These are phyloP conservation scores for Pollenia labialis DNA, from an alignment of 2,888 invertebrate species.

Conservation along the genomic window DNA sequence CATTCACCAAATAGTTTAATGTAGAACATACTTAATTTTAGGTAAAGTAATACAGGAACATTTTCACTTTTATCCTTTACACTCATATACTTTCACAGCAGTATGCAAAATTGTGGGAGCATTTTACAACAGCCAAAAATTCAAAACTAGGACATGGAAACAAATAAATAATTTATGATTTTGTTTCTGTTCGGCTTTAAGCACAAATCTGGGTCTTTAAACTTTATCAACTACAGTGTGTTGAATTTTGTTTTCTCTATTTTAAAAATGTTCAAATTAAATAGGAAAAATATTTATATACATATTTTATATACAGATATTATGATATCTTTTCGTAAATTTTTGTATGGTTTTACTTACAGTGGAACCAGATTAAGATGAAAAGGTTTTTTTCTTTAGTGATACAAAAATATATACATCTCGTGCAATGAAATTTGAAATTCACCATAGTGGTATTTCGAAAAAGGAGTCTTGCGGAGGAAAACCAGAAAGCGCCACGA, in stretches of 20 bases:
- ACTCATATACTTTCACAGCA: not conserved
- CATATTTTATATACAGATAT: not conserved
- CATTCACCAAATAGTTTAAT: not conserved
- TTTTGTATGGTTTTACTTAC: not conserved
- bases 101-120: not conserved
- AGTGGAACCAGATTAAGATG: not conserved
- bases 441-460: too few relatives aligned
- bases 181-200: slow-evolving; percentile 28
- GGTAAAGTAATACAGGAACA: not conserved
- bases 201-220: slow-evolving; percentile 46
- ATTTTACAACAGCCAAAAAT: slow-evolving; percentile 16
- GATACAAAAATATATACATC: too few relatives aligned
- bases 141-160: slow-evolving; percentile 15
- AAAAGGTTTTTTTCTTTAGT: not conserved
- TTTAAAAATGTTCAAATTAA: slow-evolving; percentile 40
- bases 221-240: slow-evolving; percentile 38
- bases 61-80: slow-evolving; percentile 16
- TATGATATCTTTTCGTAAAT: not conserved
- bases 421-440: too few relatives aligned
- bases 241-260: slow-evolving; percentile 14
- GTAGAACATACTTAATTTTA: not conserved
- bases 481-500: too few relatives aligned
- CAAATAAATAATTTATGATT: slow-evolving; percentile 46
- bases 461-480: too few relatives aligned
- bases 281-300: slow-evolving; percentile 24